These are phyloP conservation scores for Lepidurus packardi DNA, from an alignment of 1,140 invertebrate genomes.

Conservation along the genomic window DNA sequence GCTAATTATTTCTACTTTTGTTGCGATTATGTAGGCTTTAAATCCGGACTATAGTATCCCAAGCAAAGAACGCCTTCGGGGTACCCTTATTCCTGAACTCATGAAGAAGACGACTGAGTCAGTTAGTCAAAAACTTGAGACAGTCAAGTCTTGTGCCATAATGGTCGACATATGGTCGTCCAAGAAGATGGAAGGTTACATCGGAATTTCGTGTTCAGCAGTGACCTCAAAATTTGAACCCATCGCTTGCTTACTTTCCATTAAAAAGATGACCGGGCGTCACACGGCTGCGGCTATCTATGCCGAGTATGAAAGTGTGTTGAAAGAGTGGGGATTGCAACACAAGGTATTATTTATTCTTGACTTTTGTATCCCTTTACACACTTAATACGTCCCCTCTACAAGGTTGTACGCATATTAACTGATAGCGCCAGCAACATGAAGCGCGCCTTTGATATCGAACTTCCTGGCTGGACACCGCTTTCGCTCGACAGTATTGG, in stretches of 20 bases:
- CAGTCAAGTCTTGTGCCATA: neutral
- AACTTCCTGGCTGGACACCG: neutral
- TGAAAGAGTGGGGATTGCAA: neutral
- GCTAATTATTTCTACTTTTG: neutral
- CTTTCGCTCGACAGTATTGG: neutral
- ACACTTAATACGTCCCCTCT: neutral
- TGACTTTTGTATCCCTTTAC: neutral
- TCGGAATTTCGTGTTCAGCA: neutral
- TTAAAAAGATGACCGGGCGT: neutral
- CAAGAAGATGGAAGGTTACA: neutral
- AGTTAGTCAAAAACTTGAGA: neutral
- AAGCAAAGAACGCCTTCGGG: neutral
- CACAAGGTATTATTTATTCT: neutral
- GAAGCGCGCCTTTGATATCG: neutral
- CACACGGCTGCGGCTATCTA: neutral
- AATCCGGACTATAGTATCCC: neutral
- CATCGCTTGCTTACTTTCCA: neutral
- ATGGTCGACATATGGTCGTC: conserved; percentile 25
- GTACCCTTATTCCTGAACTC: neutral
- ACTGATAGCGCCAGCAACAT: neutral
- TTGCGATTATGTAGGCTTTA: neutral
- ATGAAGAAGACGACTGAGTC: neutral
- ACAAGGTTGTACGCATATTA: neutral
- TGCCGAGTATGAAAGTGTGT: neutral
- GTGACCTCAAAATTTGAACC: neutral